phyloP scores from a whole-genome alignment of 2,113 vertebrate genomes.

The Hiodon tergisus region DNA sequence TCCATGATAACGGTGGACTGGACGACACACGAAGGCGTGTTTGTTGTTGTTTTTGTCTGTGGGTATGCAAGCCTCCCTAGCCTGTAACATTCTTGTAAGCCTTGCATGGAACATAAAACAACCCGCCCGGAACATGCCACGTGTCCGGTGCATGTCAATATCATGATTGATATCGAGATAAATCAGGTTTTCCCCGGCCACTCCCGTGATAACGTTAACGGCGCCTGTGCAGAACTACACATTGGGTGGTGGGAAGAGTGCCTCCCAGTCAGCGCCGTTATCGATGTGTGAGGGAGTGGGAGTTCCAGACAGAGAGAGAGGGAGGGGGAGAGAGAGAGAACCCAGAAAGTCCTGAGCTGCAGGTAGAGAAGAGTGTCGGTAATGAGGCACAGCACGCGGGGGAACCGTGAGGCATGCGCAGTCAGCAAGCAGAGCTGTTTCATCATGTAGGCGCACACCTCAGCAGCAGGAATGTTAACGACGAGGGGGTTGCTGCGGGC shows the following conservation, averaged over 20 bases:
- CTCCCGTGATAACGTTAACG: constrained; percentile 23
- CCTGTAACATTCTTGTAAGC: constrained; percentile 28
- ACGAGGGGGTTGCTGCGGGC: neutral
- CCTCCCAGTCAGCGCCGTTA: constrained; percentile 31
- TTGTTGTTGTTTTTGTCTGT: too few relatives aligned
- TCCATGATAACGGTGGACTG: too few relatives aligned
- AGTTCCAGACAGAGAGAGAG: neutral
- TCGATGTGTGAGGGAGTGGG: neutral
- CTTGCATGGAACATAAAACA: constrained; percentile 26
- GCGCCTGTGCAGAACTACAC: constrained; percentile 46
- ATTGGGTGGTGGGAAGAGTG: constrained; percentile 49
- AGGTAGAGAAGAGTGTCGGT: neutral
- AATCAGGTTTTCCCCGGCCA: constrained; percentile 42
- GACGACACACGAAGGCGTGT: too few relatives aligned
- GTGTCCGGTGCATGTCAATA: constrained; percentile 22
- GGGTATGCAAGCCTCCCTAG: too few relatives aligned
- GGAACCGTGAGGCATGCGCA: constrained; percentile 17
- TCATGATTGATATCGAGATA: constrained; percentile 45
- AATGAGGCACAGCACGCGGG: neutral
- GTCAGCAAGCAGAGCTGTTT: constrained; percentile 26
- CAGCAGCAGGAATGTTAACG: neutral
- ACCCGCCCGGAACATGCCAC: constrained; percentile 40
- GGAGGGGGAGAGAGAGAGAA: neutral
- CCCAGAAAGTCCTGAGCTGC: neutral
- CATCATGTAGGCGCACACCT: neutral